Conservation (phyloP, 2,888 invertebrate genomes). For the Aphrophora alni region DNA sequence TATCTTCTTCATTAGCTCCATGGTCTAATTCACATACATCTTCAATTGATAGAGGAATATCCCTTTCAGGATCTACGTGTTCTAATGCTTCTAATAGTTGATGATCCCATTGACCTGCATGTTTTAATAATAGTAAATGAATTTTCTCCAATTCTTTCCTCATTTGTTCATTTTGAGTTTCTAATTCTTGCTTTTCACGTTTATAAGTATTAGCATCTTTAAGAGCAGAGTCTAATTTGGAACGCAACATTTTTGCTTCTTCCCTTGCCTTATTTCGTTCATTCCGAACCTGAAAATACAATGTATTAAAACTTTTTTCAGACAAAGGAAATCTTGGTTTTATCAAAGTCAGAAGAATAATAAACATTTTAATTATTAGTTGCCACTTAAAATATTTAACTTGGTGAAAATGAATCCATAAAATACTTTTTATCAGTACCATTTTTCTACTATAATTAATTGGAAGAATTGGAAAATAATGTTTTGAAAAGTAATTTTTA, state of each 20-base stretch:
- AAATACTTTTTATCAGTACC: too few species aligned
- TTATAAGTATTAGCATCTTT: constrained; percentile 78
- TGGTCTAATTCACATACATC: constrained; percentile 38
- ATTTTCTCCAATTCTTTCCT: constrained; percentile 84
- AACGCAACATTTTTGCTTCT: constrained; percentile 82
- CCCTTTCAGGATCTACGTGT: constrained; percentile 59
- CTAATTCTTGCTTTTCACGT: constrained; percentile 78
- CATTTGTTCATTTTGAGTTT: constrained; percentile 75
- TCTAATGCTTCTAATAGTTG: constrained; percentile 60
- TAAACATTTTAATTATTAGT: not conserved
- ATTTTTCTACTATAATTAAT: too few species aligned
- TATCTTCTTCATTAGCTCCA: constrained; percentile 39
- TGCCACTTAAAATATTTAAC: too few species aligned
- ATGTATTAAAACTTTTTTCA: not conserved
- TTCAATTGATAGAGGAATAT: constrained; percentile 53
- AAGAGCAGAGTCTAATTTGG: constrained; percentile 77
- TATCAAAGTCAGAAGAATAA: not conserved
- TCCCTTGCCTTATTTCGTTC: constrained; percentile 94
- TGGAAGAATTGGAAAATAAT: too few species aligned
- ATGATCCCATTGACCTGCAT: constrained; percentile 71
- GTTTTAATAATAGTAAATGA: constrained; percentile 69
- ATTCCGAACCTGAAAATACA: constrained; percentile 68
- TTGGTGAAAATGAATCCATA: too few species aligned
- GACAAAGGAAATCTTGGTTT: not conserved
- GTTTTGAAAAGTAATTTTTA: too few species aligned